A percentile compares a stretch with the other conserved stretches of the same genome.
Conservation (phyloP, 1,140 invertebrate species). For the Drosophila eugracilis region DNA sequence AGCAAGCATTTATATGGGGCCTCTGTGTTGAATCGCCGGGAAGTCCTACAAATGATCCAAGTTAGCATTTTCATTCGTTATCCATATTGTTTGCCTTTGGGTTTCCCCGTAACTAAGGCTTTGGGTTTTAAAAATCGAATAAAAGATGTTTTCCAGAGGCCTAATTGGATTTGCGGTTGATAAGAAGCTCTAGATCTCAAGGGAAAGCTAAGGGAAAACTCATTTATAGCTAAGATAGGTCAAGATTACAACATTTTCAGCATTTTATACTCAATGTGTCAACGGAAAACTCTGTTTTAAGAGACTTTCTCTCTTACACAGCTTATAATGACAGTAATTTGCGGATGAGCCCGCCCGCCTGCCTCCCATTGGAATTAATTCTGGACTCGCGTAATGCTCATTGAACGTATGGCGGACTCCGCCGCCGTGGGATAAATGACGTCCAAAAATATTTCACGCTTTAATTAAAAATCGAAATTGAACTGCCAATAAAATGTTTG, state of each 20-base stretch:
- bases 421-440: too few relatives aligned
- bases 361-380: constrained; percentile 24
- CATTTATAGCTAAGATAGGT: too few relatives aligned
- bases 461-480: constrained; percentile 81
- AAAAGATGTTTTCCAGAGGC: constrained; percentile 42
- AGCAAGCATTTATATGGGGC: constrained; percentile 58
- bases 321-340: constrained; percentile 21
- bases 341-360: background rate
- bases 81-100: constrained; percentile 71
- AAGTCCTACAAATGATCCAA: constrained; percentile 60
- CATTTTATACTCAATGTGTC: too few relatives aligned
- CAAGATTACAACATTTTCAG: too few relatives aligned
- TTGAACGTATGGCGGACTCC: constrained; percentile 10
- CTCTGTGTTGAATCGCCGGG: constrained; percentile 9
- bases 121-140: constrained; percentile 54
- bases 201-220: too few relatives aligned
- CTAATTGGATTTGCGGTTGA: constrained; percentile 63
- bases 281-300: background rate
- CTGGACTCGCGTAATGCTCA: constrained; percentile 20
- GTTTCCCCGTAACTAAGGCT: constrained; percentile 40
- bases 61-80: constrained; percentile 66
- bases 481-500: constrained; percentile 77
- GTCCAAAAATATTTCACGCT: constrained; percentile 70
- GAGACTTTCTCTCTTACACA: background rate
- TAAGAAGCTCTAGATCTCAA: too few relatives aligned